A percentile compares a stretch with the other conserved stretches of the same genome.
These are phyloP conservation scores for Pionites leucogaster DNA, from an alignment of 2,113 vertebrate genomes.

Conservation along the genomic window DNA sequence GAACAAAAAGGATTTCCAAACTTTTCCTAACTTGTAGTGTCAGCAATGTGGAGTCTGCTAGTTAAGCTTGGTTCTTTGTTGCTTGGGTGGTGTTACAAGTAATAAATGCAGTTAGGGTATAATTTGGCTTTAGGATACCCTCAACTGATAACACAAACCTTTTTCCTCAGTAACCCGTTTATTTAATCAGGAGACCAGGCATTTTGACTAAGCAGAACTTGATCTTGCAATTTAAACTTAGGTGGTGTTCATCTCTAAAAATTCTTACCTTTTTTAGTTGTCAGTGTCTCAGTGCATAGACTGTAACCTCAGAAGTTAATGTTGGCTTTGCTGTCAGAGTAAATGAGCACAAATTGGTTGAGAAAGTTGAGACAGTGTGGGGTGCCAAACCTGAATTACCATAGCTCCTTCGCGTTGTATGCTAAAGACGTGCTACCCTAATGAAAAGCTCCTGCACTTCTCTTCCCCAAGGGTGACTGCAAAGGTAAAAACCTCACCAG, in stretches of 20 bases:
- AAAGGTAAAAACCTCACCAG: neutral
- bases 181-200: neutral
- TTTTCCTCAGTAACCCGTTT: neutral
- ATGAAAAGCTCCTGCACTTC: neutral
- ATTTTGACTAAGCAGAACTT: neutral
- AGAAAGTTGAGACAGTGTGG: neutral
- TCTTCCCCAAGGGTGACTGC: neutral
- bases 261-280: rapidly evolving
- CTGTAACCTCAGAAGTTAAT: neutral
- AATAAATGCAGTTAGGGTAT: neutral
- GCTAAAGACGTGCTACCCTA: neutral
- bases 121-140: neutral
- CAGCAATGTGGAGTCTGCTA: neutral
- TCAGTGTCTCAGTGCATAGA: neutral
- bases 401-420: neutral
- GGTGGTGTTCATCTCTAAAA: neutral
- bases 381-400: neutral
- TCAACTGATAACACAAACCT: neutral
- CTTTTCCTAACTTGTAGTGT: neutral
- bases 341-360: neutral
- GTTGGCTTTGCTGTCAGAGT: neutral
- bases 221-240: neutral
- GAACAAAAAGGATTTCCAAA: neutral
- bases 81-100: neutral
- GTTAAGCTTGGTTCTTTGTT: neutral